A percentile compares a stretch with the other conserved stretches of the same genome.
These are phyloP conservation scores for Trogon surrucura DNA, from an alignment of 2,113 vertebrate genomes.

Conservation along the genomic window DNA sequence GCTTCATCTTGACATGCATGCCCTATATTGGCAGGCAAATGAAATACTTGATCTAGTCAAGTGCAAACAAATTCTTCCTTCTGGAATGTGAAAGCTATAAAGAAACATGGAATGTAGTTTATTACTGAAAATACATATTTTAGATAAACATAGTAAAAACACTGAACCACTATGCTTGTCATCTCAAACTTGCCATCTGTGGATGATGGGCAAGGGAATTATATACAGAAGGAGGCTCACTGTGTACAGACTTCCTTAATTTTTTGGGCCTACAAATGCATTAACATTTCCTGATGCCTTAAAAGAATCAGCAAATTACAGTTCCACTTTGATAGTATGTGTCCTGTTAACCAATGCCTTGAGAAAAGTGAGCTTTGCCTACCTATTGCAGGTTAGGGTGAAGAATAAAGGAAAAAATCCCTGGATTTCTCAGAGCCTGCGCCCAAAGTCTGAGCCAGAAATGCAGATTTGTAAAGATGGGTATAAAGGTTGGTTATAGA, in stretches of 20 bases:
- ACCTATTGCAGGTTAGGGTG: neutral
- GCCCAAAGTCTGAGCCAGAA: neutral
- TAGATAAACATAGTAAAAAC: neutral
- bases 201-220: neutral
- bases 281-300: neutral
- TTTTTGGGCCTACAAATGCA: neutral
- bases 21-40: neutral
- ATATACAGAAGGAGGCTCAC: neutral
- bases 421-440: neutral
- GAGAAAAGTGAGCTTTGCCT: neutral
- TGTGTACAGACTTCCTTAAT: neutral
- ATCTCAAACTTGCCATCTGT: slow-evolving; percentile 4
- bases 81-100: neutral
- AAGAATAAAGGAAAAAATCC: neutral
- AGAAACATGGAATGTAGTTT: neutral
- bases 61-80: slow-evolving; percentile 8
- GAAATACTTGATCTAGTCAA: neutral
- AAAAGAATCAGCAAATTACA: neutral
- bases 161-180: neutral
- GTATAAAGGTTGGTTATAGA: neutral
- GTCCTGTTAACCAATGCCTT: neutral
- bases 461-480: neutral
- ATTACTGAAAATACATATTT: slow-evolving; percentile 11
- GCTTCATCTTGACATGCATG: neutral
- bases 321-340: neutral